A percentile compares a stretch with the other conserved stretches of the same genome.
These are phyloP conservation scores for Epistrophella euchroma DNA, from an alignment of 2,888 invertebrate species.

Conservation along the genomic window DNA sequence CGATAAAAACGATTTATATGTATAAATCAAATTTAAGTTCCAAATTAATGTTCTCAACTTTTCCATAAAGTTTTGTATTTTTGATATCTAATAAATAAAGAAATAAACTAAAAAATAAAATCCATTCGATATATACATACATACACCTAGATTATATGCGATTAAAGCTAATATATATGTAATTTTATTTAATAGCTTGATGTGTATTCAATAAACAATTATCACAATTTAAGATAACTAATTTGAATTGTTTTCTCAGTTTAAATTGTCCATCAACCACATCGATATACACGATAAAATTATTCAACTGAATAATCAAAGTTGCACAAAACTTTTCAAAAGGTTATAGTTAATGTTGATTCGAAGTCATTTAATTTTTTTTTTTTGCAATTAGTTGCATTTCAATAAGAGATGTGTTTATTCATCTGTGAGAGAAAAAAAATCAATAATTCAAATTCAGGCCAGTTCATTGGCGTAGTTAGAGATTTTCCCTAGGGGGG, in stretches of 20 bases:
- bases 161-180: too few species aligned
- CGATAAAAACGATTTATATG: too few species aligned
- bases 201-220: background rate
- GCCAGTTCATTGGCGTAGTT: too few species aligned
- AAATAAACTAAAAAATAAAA: too few species aligned
- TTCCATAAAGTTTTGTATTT: too few species aligned
- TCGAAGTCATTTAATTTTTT: conserved; percentile 13
- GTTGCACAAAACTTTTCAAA: background rate
- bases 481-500: too few species aligned
- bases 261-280: background rate
- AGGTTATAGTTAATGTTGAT: conserved; percentile 6
- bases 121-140: too few species aligned
- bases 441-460: background rate
- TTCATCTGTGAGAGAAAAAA: background rate
- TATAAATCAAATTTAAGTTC: too few species aligned
- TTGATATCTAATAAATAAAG: too few species aligned
- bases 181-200: background rate
- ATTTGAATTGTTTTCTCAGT: background rate
- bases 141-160: too few species aligned
- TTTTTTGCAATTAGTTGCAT: conserved; percentile 16
- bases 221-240: background rate
- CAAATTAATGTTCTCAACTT: too few species aligned
- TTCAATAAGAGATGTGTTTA: background rate
- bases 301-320: conserved; percentile 11
- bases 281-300: conserved; percentile 8